Percentiles rank a stretch among this genome's conserved stretches.
phyloP scores from a whole-genome alignment of 2,113 vertebrate genomes.

The Anguilla japonica region DNA sequence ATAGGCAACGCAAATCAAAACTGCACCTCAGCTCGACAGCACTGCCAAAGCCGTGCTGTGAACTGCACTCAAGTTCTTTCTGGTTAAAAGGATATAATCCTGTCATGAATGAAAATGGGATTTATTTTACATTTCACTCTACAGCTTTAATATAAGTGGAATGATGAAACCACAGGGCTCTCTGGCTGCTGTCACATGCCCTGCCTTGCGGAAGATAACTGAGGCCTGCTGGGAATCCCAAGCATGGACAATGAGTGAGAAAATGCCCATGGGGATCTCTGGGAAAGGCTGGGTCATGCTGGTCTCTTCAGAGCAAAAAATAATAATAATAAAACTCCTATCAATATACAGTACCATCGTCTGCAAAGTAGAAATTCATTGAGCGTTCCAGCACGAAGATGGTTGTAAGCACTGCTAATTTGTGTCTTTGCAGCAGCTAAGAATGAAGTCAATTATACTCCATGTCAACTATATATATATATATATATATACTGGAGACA shows the following conservation, averaged over 20 bases:
- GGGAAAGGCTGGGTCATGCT: slow-evolving; percentile 24
- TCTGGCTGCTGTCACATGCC: not conserved
- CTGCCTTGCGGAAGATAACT: slow-evolving; percentile 10
- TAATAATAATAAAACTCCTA: too few species aligned
- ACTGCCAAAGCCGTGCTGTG: slow-evolving; percentile 45
- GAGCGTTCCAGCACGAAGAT: not conserved
- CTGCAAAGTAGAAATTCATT: not conserved
- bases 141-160: slow-evolving; percentile 56
- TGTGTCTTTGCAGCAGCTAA: too few species aligned
- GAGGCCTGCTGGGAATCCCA: not conserved
- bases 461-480: too few species aligned
- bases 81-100: slow-evolving; percentile 73
- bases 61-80: slow-evolving; percentile 67
- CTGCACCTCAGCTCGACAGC: slow-evolving; percentile 58
- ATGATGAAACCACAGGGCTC: slow-evolving; percentile 9
- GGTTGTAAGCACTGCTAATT: too few species aligned
- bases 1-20: slow-evolving; percentile 45
- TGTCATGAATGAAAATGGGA: slow-evolving; percentile 71
- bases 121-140: slow-evolving; percentile 67
- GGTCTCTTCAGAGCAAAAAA: slow-evolving; percentile 3
- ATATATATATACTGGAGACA: too few species aligned
- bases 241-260: slow-evolving; percentile 12
- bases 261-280: not conserved
- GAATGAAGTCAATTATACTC: too few species aligned
- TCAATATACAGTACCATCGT: not conserved